These are phyloP conservation scores for Engraulis encrasicolus DNA, from an alignment of 2,113 vertebrate genomes.

Conservation along the genomic window DNA sequence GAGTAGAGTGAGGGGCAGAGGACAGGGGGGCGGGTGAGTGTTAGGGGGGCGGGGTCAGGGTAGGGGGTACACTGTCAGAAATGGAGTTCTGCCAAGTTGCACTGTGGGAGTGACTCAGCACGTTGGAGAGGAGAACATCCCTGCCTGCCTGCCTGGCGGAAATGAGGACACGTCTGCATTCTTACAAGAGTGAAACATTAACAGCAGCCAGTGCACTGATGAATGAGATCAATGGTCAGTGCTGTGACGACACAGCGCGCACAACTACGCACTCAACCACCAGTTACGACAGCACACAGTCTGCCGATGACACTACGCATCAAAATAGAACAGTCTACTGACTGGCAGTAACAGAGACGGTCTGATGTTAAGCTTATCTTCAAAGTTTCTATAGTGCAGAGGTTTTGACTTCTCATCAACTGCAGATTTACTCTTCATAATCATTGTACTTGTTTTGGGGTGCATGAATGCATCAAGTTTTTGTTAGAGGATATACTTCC, in stretches of 20 bases:
- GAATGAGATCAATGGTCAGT: neutral
- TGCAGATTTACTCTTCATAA: no score
- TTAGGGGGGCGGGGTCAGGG: no score
- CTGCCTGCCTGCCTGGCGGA: conserved; percentile 14
- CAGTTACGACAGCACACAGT: neutral
- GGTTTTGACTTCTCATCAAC: no score
- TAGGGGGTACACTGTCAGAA: neutral
- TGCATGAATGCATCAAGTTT: no score
- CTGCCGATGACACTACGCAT: neutral
- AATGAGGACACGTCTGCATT: neutral
- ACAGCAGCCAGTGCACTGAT: neutral
- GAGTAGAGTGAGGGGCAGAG: neutral
- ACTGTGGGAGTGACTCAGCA: conserved; percentile 67
- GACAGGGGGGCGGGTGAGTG: neutral
- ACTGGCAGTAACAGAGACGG: neutral
- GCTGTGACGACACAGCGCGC: neutral
- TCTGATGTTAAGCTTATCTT: neutral
- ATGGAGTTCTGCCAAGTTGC: conserved; percentile 35
- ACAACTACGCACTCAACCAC: neutral
- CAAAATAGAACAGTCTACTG: neutral
- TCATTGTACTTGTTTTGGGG: no score
- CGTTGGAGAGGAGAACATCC: conserved; percentile 42
- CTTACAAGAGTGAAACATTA: conserved; percentile 26
- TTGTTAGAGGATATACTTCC: no score
- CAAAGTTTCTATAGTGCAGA: no score